Conservation (phyloP, 2,113 vertebrate genomes). For the Oreochromis tanganicae region DNA sequence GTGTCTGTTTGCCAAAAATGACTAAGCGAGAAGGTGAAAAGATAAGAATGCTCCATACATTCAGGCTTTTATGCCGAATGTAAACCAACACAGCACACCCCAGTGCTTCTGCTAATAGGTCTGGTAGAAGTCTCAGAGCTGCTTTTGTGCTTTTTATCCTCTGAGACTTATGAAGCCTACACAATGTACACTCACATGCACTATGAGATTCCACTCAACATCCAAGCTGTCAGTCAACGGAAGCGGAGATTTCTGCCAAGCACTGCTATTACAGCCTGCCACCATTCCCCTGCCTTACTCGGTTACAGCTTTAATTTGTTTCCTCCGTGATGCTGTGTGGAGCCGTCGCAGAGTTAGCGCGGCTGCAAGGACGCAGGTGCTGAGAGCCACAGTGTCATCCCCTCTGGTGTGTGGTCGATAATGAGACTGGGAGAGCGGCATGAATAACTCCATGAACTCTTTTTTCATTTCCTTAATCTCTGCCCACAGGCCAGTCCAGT, state of each 20-base stretch:
- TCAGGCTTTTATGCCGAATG: not conserved
- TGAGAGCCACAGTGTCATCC: conserved; percentile 36
- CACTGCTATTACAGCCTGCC: not conserved
- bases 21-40: not conserved
- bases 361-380: conserved; percentile 44
- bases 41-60: not conserved
- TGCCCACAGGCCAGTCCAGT: conserved; percentile 49
- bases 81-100: not conserved
- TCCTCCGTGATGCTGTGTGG: conserved; percentile 13
- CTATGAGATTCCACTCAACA: not conserved
- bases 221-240: not conserved
- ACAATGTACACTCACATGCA: not conserved
- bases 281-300: not conserved
- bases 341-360: not conserved
- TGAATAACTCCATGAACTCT: conserved; percentile 58
- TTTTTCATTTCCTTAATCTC: conserved; percentile 69
- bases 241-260: not conserved
- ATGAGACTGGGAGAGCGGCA: conserved; percentile 52
- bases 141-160: not conserved
- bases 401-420: conserved; percentile 57
- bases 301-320: conserved; percentile 31
- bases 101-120: not conserved
- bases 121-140: not conserved
- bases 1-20: conserved; percentile 10
- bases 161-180: not conserved